These are phyloP conservation scores for Drosophila meridiana DNA, from an alignment of 2,888 invertebrate species.

Conservation along the genomic window DNA sequence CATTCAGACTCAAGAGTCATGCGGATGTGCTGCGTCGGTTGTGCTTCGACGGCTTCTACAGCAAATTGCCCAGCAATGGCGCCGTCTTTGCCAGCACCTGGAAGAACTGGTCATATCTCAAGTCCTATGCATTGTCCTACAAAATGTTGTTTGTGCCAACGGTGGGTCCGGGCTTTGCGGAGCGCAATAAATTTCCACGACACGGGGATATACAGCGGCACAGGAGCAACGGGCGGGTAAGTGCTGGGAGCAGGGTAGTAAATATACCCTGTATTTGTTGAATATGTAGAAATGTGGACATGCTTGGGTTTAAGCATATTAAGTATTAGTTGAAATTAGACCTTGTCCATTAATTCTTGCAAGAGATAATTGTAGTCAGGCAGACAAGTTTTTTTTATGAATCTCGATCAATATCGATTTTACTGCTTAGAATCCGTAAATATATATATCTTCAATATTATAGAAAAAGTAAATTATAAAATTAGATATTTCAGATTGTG, in stretches of 20 bases:
- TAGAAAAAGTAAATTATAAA: too few species aligned
- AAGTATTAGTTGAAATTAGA: too few species aligned
- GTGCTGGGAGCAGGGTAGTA: not conserved
- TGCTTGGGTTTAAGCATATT: not conserved
- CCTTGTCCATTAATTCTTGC: too few species aligned
- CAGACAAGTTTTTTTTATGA: too few species aligned
- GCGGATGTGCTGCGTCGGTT: slow-evolving; percentile 86
- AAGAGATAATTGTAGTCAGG: too few species aligned
- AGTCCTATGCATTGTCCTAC: slow-evolving; percentile 87
- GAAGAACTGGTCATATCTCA: slow-evolving; percentile 87
- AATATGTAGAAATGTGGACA: not conserved
- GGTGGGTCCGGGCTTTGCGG: slow-evolving; percentile 90
- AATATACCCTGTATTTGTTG: not conserved
- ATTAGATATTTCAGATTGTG: too few species aligned
- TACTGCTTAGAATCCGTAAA: too few species aligned
- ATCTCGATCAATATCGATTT: too few species aligned
- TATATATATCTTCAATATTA: not conserved
- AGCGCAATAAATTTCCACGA: slow-evolving; percentile 86
- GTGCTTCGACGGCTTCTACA: slow-evolving; percentile 88
- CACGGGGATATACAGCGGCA: slow-evolving; percentile 84
- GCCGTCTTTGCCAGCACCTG: slow-evolving; percentile 88
- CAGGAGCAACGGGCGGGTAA: slow-evolving; percentile 84
- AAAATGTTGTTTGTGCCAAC: slow-evolving; percentile 89
- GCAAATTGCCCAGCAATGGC: slow-evolving; percentile 88
- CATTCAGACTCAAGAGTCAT: slow-evolving; percentile 84